Evolutionary conservation across 1,140 invertebrate species (phyloP).

Genomic region (Gonioctena quinquepunctata): DNA sequence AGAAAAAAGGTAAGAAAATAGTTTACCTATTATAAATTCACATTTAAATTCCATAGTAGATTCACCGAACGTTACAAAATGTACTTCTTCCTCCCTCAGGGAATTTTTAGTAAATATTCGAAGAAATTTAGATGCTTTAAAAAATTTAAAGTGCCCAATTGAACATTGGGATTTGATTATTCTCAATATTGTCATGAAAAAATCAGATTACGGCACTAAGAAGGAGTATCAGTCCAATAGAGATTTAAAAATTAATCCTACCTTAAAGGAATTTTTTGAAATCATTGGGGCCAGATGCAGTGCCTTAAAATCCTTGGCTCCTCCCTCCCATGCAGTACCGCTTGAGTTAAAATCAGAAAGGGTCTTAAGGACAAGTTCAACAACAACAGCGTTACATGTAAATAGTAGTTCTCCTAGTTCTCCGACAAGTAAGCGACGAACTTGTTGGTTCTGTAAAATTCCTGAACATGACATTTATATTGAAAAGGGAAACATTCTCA

Average conservation of each 20-base stretch:
- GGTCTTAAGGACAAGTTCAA: neutral
- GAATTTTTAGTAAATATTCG: slow-evolving; percentile 2
- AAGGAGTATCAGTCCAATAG: slow-evolving; percentile 4
- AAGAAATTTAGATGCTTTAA: neutral
- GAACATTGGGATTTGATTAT: slow-evolving; percentile 14
- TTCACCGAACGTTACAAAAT: neutral
- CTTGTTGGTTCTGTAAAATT: neutral
- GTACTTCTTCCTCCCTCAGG: slow-evolving; percentile 9
- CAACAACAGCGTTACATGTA: neutral
- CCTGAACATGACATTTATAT: neutral
- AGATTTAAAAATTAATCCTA: neutral
- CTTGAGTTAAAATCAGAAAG: neutral
- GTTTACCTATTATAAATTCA: neutral
- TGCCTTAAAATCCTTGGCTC: neutral
- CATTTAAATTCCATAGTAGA: slow-evolving; percentile 4
- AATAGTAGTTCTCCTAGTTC: neutral
- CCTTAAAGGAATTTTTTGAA: slow-evolving; percentile 9
- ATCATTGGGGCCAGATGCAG: neutral
- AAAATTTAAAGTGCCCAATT: slow-evolving; percentile 7
- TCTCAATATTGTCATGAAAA: neutral
- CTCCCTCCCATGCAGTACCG: neutral
- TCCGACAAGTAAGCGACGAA: neutral
- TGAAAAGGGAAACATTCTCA: too few relatives aligned
- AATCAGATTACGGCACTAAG: slow-evolving; percentile 10
- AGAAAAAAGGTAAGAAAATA: slow-evolving; percentile 5